These are phyloP conservation scores for Physocephala rufipes DNA, from an alignment of 2,888 invertebrate genomes.

Conservation along the genomic window DNA sequence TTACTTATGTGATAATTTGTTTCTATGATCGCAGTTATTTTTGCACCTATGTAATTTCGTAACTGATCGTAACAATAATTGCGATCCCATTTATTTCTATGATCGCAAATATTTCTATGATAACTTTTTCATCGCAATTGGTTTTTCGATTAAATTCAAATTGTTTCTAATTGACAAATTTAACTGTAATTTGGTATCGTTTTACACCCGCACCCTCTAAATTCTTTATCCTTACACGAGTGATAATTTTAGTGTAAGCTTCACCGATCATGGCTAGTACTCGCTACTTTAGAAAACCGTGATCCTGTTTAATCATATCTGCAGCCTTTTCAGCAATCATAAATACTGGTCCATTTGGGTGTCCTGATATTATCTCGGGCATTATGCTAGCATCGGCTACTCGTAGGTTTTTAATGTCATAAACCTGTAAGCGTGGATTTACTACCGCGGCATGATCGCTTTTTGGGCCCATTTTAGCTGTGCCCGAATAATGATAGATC, in stretches of 20 bases:
- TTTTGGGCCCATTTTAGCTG: conserved; percentile 74
- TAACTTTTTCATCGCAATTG: no score
- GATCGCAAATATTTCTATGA: no score
- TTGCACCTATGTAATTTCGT: no score
- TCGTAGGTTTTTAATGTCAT: conserved; percentile 67
- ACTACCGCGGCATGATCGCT: conserved; percentile 72
- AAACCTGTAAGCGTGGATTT: conserved; percentile 69
- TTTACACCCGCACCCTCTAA: not conserved
- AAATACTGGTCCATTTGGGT: conserved; percentile 69
- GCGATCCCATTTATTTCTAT: no score
- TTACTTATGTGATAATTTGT: no score
- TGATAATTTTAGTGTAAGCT: not conserved
- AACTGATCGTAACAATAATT: no score
- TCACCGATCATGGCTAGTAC: no score
- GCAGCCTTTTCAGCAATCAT: conserved; percentile 71
- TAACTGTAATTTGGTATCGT: no score
- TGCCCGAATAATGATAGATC: conserved; percentile 73
- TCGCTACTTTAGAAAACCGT: conserved; percentile 60
- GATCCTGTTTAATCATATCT: conserved; percentile 68
- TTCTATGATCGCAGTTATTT: no score
- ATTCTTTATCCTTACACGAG: not conserved
- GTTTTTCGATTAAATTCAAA: no score
- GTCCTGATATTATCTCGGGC: conserved; percentile 69
- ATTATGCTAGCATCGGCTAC: conserved; percentile 70
- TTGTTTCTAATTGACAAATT: no score